These are phyloP conservation scores for Neodon shergylaensis DNA, from an alignment of 2,113 vertebrate genomes.

Conservation along the genomic window DNA sequence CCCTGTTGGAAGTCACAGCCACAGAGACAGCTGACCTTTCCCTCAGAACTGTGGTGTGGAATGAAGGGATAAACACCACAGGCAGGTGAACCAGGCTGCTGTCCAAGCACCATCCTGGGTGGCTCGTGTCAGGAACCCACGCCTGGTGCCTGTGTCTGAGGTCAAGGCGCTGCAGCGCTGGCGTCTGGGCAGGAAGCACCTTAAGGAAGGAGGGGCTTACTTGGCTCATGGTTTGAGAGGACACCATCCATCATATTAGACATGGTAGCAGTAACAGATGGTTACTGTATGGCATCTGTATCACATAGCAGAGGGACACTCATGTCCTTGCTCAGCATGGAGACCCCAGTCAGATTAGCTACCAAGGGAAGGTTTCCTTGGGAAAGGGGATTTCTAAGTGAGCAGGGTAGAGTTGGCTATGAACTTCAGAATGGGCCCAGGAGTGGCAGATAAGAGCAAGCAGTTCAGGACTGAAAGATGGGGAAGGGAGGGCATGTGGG, in stretches of 20 bases:
- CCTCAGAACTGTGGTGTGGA: not conserved
- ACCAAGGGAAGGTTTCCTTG: not conserved
- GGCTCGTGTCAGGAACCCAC: not conserved
- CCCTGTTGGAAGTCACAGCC: not conserved
- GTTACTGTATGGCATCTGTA: not conserved
- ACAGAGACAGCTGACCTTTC: not conserved
- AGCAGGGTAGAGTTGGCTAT: not conserved
- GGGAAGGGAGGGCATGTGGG: not conserved
- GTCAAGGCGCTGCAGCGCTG: not conserved
- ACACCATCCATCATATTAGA: not conserved
- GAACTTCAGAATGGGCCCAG: not conserved
- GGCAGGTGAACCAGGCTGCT: not conserved
- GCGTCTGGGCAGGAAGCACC: not conserved
- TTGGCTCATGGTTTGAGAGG: too few species aligned
- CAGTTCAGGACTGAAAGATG: not conserved
- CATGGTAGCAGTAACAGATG: accelerated
- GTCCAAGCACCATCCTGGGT: too few species aligned
- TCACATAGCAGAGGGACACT: not conserved
- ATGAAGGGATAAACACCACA: not conserved
- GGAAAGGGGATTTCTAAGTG: not conserved
- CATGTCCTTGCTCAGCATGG: not conserved
- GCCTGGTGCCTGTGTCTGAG: not conserved
- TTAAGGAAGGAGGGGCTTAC: not conserved
- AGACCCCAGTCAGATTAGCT: not conserved
- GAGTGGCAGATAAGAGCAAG: not conserved